Conservation (phyloP, 2,797 vertebrate species). For the Pempheris klunzingeri region DNA sequence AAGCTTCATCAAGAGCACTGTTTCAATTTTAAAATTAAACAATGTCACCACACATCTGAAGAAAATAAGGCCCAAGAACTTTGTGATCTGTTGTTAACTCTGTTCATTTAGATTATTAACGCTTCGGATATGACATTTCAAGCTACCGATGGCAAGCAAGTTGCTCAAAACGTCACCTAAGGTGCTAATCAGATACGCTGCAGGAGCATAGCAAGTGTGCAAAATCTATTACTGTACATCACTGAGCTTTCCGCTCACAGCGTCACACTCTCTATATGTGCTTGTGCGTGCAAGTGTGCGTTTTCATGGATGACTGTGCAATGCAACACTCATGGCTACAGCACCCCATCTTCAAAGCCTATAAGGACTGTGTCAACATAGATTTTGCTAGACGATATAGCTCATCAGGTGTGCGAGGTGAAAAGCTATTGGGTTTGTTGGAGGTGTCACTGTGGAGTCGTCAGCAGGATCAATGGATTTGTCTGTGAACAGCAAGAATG, state of each 20-base stretch:
- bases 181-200: slow-evolving; percentile 49
- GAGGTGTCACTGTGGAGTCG: neutral
- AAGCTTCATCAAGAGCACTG: neutral
- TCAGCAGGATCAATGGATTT: neutral
- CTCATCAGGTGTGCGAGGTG: slow-evolving; percentile 48
- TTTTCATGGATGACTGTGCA: slow-evolving; percentile 38
- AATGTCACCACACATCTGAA: neutral
- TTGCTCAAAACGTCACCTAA: slow-evolving; percentile 26
- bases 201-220: slow-evolving; percentile 35
- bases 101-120: slow-evolving; percentile 9
- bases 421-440: slow-evolving; percentile 35
- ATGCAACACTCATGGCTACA: neutral
- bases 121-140: slow-evolving; percentile 30
- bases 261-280: slow-evolving; percentile 12
- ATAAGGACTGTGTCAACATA: slow-evolving; percentile 54
- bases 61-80: neutral
- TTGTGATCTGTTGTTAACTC: neutral
- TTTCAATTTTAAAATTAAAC: neutral
- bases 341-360: slow-evolving; percentile 35
- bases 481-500: neutral
- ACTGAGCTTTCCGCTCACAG: slow-evolving; percentile 3
- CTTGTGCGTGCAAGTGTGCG: neutral
- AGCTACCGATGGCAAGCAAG: slow-evolving; percentile 15
- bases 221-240: slow-evolving; percentile 33
- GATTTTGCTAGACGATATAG: slow-evolving; percentile 53